Conservation (phyloP, 2,888 invertebrate species). For the Galerucella calmariensis region DNA sequence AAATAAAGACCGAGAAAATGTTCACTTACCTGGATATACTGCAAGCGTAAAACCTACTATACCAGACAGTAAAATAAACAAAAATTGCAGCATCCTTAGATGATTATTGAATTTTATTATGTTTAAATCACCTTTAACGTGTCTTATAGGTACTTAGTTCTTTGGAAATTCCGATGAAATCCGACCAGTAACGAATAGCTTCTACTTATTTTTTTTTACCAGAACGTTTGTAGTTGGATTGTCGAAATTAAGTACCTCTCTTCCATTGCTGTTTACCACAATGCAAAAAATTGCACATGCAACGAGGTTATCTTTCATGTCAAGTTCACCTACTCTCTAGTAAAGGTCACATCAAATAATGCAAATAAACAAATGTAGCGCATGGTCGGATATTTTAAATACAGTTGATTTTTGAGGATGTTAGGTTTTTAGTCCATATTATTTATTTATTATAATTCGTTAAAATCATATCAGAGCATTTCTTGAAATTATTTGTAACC, state of each 20-base stretch:
- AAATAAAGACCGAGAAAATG: background rate
- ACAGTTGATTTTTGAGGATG: background rate
- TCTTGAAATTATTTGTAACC: too few relatives aligned
- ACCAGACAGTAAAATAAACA: conserved; percentile 19
- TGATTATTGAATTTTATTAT: conserved; percentile 25
- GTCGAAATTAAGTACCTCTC: conserved; percentile 10
- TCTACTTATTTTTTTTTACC: conserved; percentile 10
- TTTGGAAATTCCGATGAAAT: conserved; percentile 21
- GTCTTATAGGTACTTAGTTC: conserved; percentile 27
- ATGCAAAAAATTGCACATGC: conserved; percentile 28
- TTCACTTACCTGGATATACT: conserved; percentile 28
- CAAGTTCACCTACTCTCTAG: conserved; percentile 29
- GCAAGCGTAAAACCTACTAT: conserved; percentile 18
- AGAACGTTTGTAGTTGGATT: background rate
- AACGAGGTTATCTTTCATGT: conserved; percentile 28
- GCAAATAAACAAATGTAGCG: conserved; percentile 22
- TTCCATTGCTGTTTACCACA: conserved; percentile 7
- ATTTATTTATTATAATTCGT: background rate
- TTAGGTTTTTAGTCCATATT: background rate
- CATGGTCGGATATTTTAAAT: conserved; percentile 6
- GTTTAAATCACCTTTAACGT: conserved; percentile 28
- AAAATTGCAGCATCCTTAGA: conserved; percentile 33
- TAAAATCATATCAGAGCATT: too few relatives aligned
- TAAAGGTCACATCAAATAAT: conserved; percentile 21
- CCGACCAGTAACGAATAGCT: conserved; percentile 22